Evolutionary conservation across 2,888 invertebrate species (phyloP).

Genomic region (Anagyrus pseudococci): DNA sequence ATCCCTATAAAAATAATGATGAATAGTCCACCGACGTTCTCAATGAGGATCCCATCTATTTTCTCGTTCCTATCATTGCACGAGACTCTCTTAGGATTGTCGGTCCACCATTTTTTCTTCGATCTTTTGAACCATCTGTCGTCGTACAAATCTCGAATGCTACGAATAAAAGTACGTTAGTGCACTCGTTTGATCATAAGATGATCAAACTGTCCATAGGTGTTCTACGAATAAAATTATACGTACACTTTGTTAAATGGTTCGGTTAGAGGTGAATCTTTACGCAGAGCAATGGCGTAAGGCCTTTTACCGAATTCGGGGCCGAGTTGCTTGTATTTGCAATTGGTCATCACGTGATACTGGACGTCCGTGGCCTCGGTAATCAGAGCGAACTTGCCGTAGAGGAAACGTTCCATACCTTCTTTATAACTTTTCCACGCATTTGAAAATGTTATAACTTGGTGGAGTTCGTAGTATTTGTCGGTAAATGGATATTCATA

Average conservation of each 20-base stretch:
- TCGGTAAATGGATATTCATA: not conserved
- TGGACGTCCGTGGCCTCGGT: not conserved
- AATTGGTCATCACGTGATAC: not conserved
- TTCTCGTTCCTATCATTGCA: slow-evolving; percentile 89
- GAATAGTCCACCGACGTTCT: slow-evolving; percentile 95
- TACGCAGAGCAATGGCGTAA: not conserved
- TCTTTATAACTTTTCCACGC: not conserved
- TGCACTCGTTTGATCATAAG: no score
- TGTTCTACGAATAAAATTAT: no score
- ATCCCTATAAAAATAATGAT: slow-evolving; percentile 94
- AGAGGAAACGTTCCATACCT: not conserved
- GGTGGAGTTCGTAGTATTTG: not conserved
- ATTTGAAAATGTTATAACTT: not conserved
- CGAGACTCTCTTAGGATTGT: slow-evolving; percentile 76
- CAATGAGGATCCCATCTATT: slow-evolving; percentile 92
- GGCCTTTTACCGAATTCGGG: not conserved
- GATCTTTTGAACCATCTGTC: not conserved
- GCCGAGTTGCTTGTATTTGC: not conserved
- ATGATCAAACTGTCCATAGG: no score
- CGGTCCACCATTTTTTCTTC: not conserved
- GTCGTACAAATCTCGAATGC: not conserved
- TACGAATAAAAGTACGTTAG: not conserved
- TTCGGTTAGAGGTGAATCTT: not conserved
- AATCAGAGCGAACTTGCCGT: not conserved
- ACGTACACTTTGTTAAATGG: not conserved